Evolutionary conservation across 2,888 invertebrate genomes (phyloP), one percentile per base, ranked within the genome.

Genomic region (Hypomecis atomaria): DNA sequence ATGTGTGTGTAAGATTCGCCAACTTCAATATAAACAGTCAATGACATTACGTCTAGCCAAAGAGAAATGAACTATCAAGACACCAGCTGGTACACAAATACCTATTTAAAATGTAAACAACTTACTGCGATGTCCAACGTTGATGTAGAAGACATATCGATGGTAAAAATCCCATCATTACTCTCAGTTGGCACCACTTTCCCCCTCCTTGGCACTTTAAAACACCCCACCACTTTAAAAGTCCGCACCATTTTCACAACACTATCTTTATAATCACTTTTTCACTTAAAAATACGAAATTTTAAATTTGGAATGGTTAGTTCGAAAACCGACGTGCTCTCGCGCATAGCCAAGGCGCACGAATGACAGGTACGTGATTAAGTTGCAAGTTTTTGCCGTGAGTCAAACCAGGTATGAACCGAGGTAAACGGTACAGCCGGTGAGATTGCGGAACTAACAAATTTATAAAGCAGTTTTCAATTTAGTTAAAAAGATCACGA

Each of bases 121-220:
- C 90, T 88, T 78, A 90, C 91, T 43, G 85, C 82, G 45, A 90
- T 82, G 78, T 92, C 90, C 76, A 92, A 71, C 7, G 92, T 92
- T 6, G 87, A 86, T 8, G 87, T 86, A 52, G 88, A 88, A 5
- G 88, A 88, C 87, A 88, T 84, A 64, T 82, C 89, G 40, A 91
- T 89, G 49, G 90, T 90, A 66, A 80, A 92, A 52, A 92, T 85
- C 9, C 87, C 88, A 40, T 87, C 87, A 1, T 78, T 82, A 69
- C 79, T 81, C 1, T 79, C 71, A 0, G 83, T 78, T 2, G 92
- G 92, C 0, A 86, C 85, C 68, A 92, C 90, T 79, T 90, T 92
- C 7, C 80, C 73, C 54, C 90, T 78, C 58, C 79, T 87, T 6
- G 89, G 85, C 83, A 90, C 81, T 71, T 75, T 85, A 47, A 90